These are phyloP conservation scores for Acanthaster planci DNA, from an alignment of 35 echinoderm and acorn worm genomes.

Conservation along the genomic window DNA sequence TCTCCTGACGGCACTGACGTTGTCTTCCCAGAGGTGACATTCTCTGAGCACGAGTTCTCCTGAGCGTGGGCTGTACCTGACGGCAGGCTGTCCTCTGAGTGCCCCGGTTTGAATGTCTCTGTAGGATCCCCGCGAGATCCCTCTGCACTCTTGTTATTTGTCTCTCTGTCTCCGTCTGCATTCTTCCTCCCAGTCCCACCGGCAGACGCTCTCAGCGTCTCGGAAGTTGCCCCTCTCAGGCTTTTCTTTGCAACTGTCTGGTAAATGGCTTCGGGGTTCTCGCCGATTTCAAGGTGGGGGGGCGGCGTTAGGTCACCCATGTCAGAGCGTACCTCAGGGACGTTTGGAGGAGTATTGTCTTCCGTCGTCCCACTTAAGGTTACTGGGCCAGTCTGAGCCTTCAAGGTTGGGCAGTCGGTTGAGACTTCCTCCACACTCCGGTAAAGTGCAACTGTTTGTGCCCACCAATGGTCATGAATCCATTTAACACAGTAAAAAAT, in stretches of 20 bases:
- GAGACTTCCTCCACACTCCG: not conserved
- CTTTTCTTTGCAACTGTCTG: not conserved
- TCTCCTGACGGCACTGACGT: not conserved
- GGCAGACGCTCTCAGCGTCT: not conserved
- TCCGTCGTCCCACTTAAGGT: not conserved
- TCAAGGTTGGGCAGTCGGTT: not conserved
- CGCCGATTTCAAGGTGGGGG: not conserved
- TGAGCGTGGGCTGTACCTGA: not conserved
- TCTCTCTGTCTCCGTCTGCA: not conserved
- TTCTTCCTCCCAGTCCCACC: not conserved
- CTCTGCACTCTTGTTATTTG: too few relatives aligned
- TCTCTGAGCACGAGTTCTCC: not conserved
- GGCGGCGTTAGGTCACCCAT: not conserved
- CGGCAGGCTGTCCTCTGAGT: not conserved
- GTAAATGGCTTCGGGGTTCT: not conserved
- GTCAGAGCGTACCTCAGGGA: not conserved
- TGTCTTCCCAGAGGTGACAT: not conserved
- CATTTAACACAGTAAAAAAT: not conserved
- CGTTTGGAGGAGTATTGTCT: not conserved
- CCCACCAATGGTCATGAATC: not conserved
- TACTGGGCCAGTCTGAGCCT: not conserved
- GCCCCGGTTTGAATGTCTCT: too few relatives aligned
- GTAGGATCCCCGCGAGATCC: too few relatives aligned
- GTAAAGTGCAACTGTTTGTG: slow-evolving; percentile 1
- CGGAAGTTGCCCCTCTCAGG: not conserved